Evolutionary conservation across 2,797 vertebrate species (phyloP).

Genomic region (Decapterus maruadsi): DNA sequence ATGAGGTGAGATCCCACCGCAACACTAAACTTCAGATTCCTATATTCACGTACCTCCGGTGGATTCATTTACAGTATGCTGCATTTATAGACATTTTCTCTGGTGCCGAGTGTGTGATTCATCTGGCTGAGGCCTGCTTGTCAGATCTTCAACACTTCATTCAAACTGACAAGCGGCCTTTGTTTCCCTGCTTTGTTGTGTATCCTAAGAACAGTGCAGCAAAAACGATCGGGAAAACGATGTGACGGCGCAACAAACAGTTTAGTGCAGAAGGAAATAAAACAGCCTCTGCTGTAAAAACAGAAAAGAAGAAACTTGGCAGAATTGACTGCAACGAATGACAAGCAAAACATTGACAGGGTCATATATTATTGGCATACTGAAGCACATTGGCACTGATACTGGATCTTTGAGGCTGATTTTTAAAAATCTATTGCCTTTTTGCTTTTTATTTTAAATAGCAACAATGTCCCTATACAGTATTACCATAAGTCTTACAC

Average conservation of each 20-base stretch:
- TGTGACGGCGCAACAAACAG: background rate
- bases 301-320: background rate
- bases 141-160: background rate
- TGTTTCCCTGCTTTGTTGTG: background rate
- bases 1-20: constrained; percentile 88
- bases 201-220: background rate
- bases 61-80: too few species aligned
- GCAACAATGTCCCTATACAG: too few species aligned
- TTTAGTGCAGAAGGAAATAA: too few species aligned
- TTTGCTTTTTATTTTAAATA: background rate
- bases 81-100: background rate
- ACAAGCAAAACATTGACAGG: background rate
- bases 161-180: background rate
- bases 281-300: background rate
- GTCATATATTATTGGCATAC: background rate
- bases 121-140: constrained; percentile 1
- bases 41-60: background rate
- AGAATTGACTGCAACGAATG: background rate
- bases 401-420: background rate
- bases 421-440: background rate
- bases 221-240: background rate
- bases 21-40: background rate
- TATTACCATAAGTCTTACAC: too few species aligned
- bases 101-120: background rate
- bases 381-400: background rate